Conservation (phyloP, 37 sponge, comb jelly and placozoan species). For the Halisarca cf. caerulea region DNA sequence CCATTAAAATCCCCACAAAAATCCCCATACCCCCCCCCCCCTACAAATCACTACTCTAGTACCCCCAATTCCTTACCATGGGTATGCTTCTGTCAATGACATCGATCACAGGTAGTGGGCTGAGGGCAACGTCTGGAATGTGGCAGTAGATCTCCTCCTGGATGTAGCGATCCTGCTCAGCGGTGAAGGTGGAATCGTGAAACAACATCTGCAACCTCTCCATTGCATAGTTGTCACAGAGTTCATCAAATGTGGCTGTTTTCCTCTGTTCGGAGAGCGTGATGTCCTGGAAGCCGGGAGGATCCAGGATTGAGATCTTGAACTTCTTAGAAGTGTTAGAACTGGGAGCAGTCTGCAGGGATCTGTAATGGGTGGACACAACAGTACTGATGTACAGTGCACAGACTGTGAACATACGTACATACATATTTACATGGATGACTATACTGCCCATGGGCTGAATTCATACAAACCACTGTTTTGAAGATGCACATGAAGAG, state of each 20-base stretch:
- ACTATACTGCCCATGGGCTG: no score
- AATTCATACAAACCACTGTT: neutral
- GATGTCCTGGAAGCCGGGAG: conserved; percentile 95
- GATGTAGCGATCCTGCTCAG: conserved; percentile 91
- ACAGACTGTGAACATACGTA: neutral
- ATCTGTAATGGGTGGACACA: conserved; percentile 31
- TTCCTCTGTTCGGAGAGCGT: conserved; percentile 48
- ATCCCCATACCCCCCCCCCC: neutral
- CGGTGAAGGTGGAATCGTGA: conserved; percentile 87
- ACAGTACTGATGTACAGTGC: neutral
- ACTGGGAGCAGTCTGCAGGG: conserved; percentile 42
- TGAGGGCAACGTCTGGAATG: conserved; percentile 80
- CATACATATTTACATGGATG: neutral
- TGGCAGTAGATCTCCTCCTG: conserved; percentile 90
- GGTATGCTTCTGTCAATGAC: conserved; percentile 85
- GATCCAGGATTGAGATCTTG: conserved; percentile 88
- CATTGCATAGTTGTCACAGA: conserved; percentile 94
- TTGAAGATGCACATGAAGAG: neutral
- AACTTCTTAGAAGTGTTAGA: conserved; percentile 43
- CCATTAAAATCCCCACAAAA: neutral
- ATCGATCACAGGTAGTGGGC: conserved; percentile 87
- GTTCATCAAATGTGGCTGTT: conserved; percentile 89
- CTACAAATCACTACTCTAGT: neutral
- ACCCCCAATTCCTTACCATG: conserved; percentile 40
- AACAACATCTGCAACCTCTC: conserved; percentile 97